Base-by-base conservation (phyloP, 2,797 vertebrate genomes). In the Tachyglossus aculeatus region DNA sequence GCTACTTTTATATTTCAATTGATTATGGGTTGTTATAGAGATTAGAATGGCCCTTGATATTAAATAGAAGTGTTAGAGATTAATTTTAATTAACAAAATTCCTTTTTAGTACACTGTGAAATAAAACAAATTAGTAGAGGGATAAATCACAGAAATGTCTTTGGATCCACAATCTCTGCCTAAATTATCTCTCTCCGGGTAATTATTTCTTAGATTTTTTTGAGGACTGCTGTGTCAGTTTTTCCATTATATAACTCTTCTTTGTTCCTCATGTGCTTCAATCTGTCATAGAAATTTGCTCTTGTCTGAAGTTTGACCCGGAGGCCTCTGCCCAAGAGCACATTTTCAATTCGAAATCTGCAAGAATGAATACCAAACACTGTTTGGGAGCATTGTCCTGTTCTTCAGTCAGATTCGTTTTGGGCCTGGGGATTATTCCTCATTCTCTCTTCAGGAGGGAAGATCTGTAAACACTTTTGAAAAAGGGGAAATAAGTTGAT, bases 341-440 rank as follows among this genome's bases (percentile, higher is more conserved):
- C 38, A 61, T 45, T 31, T 67, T 51, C 51, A 57, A 69, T 70
- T 67, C 48, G 44, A 59, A 48, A 75, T 34, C 57, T 69, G 59
- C 57, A 52, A 65, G 36, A 60, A 57, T 50, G 58, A 71, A 55
- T 15, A 18, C 4, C 59, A 64, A 55, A 64, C 44, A 73, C 5
- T 56, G 61, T 61, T 52, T 66, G 45, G 47, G 38, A 56, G 63
- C 5, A 1, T 78, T 55, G n/a, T 71, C 53, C 73, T 81, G 41
- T 16, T 80, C 73, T 54, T 66, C 34, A 34, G 25, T 37, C 55
- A 81, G 71, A 76, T 81, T 80, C 71, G 78, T 68, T 45, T 41
- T 51, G 67, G 76, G 66, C 74, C 53, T 67, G 71, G 68, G 66
- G 71, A 80, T 75, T 75, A 68, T 41, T 78, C 53, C 10, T 5